A percentile compares a stretch with the other conserved stretches of the same genome.
phyloP scores from a whole-genome alignment of 2,797 vertebrate genomes.

The Melanotaenia pygmaea region DNA sequence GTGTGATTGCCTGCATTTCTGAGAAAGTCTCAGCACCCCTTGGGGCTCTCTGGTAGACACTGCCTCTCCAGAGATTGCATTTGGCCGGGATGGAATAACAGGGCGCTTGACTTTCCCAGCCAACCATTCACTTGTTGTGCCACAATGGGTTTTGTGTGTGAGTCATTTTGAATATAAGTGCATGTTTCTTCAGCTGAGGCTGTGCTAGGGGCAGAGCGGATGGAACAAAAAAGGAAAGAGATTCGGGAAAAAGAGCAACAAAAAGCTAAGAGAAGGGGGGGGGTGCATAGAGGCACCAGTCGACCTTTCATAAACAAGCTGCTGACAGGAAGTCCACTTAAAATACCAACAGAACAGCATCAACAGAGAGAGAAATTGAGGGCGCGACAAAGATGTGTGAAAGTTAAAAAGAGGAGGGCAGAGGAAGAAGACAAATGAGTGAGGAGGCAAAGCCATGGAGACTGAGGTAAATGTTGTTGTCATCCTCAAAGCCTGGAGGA shows the following conservation, averaged over 20 bases:
- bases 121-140: conserved; percentile 48
- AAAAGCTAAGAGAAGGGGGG: conserved; percentile 34
- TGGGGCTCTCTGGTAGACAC: conserved; percentile 45
- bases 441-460: conserved; percentile 27
- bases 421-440: conserved; percentile 22
- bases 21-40: conserved; percentile 40
- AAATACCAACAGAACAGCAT: conserved; percentile 22
- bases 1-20: conserved; percentile 53
- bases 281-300: conserved; percentile 35
- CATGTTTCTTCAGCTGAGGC: conserved; percentile 20
- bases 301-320: conserved; percentile 48
- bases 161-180: conserved; percentile 11
- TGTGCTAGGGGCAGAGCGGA: conserved; percentile 31
- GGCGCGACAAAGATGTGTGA: conserved; percentile 19
- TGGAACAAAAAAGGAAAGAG: conserved; percentile 31
- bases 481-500: conserved; percentile 56
- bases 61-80: conserved; percentile 55
- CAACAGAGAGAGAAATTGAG: conserved; percentile 8
- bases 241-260: conserved; percentile 39
- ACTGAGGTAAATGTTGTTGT: conserved; percentile 35
- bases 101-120: conserved; percentile 58
- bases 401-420: conserved; percentile 18
- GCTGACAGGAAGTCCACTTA: conserved; percentile 46
- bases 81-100: conserved; percentile 54
- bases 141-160: conserved; percentile 42